These are phyloP conservation scores for Eledona agricola DNA, from an alignment of 2,888 invertebrate species.

Conservation along the genomic window DNA sequence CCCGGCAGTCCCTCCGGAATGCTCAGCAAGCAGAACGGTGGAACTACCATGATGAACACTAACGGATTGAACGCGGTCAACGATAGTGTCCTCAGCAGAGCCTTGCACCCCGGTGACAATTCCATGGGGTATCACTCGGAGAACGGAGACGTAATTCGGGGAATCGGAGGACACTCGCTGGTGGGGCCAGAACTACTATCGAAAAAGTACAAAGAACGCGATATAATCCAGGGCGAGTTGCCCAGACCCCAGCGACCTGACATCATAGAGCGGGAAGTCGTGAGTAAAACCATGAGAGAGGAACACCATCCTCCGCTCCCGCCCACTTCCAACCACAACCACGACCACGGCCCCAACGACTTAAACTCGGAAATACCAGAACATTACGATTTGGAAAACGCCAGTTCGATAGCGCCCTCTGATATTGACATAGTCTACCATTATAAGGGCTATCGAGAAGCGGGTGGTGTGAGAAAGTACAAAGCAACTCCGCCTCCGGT, in stretches of 20 bases:
- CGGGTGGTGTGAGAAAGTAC: constrained; percentile 83
- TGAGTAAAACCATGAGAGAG: constrained; percentile 81
- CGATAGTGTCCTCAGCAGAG: constrained; percentile 75
- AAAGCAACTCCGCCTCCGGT: constrained; percentile 87
- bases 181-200: constrained; percentile 87
- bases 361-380: constrained; percentile 84
- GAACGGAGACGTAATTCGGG: constrained; percentile 77
- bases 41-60: constrained; percentile 74
- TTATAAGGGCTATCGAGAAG: constrained; percentile 92
- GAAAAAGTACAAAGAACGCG: constrained; percentile 89
- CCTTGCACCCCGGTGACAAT: constrained; percentile 74
- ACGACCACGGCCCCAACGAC: constrained; percentile 80
- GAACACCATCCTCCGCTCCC: constrained; percentile 85
- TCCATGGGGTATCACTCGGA: constrained; percentile 77
- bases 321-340: constrained; percentile 74
- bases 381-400: constrained; percentile 96
- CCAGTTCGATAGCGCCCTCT: constrained; percentile 96
- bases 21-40: constrained; percentile 82
- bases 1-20: constrained; percentile 73
- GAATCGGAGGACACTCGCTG: constrained; percentile 79
- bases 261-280: constrained; percentile 90
- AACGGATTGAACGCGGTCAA: constrained; percentile 72
- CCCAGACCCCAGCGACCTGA: constrained; percentile 89
- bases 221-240: constrained; percentile 75
- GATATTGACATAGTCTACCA: constrained; percentile 97